Conservation (phyloP, 1,140 invertebrate species). For the Tigriopus japonicus region DNA sequence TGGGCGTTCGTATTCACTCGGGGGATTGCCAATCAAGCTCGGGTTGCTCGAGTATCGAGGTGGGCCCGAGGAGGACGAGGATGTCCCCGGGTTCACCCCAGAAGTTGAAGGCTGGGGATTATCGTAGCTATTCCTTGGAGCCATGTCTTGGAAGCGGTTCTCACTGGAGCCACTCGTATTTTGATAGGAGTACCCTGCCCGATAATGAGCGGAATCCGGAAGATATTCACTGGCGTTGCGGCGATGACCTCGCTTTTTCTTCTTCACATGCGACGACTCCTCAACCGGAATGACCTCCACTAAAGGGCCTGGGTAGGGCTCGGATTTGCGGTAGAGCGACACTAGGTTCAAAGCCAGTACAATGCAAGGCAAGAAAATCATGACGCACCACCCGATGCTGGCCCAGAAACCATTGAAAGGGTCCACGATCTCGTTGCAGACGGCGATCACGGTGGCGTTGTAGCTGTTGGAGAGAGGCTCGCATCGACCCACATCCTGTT, state of each 20-base stretch:
- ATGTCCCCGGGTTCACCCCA: background rate
- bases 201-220: background rate
- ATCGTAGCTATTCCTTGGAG: background rate
- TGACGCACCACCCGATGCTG: constrained; percentile 2
- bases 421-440: constrained; percentile 11
- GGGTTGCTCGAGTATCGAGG: constrained; percentile 11
- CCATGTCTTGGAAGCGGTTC: constrained; percentile 8
- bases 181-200: constrained; percentile 5
- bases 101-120: background rate
- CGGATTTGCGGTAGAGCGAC: constrained; percentile 13
- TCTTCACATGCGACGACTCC: background rate
- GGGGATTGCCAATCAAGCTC: background rate
- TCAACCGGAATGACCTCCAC: background rate
- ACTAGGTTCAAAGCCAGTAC: constrained; percentile 3
- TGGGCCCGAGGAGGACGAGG: background rate
- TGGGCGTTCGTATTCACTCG: constrained; percentile 9
- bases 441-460: constrained; percentile 8
- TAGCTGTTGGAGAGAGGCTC: constrained; percentile 7
- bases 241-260: constrained; percentile 5
- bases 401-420: constrained; percentile 14
- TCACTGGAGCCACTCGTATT: background rate
- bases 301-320: constrained; percentile 13
- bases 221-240: background rate
- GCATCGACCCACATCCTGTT: background rate
- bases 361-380: constrained; percentile 8